A percentile compares a stretch with the other conserved stretches of the same genome.
Evolutionary conservation across 2,888 invertebrate genomes (phyloP).

Genomic region (Rhamnusium bicolor): DNA sequence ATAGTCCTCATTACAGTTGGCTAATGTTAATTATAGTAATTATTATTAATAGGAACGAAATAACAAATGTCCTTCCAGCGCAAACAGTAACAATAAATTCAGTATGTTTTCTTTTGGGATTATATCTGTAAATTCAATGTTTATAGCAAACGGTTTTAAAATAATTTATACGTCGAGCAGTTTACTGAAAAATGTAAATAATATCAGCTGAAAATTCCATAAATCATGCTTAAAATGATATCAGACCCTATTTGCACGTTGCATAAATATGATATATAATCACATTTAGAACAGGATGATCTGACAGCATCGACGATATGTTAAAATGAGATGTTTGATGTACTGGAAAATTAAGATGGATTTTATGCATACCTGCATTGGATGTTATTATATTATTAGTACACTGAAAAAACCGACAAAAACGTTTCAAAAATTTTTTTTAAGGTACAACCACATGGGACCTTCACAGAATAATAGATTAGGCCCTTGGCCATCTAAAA

Average conservation of each 20-base stretch:
- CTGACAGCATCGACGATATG: constrained; percentile 20
- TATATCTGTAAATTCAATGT: constrained; percentile 3
- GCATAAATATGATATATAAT: constrained; percentile 35
- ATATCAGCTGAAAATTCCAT: constrained; percentile 24
- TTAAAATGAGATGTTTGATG: constrained; percentile 37
- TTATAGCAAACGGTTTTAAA: constrained; percentile 20
- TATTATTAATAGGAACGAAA: not conserved
- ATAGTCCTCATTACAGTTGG: not conserved
- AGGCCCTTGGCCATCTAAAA: no score
- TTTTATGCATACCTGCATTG: constrained; percentile 21
- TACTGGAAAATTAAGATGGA: constrained; percentile 43
- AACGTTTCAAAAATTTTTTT: no score
- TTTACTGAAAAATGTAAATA: constrained; percentile 25
- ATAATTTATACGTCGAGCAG: constrained; percentile 18
- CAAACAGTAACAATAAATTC: constrained; percentile 8
- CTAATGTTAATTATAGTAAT: constrained; percentile 8
- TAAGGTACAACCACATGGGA: no score
- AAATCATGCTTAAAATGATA: constrained; percentile 37
- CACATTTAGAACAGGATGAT: constrained; percentile 17
- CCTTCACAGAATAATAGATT: no score
- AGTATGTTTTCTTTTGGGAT: constrained; percentile 26
- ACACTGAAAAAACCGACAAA: no score
- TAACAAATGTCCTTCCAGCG: not conserved
- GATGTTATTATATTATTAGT: constrained; percentile 12
- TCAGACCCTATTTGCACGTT: constrained; percentile 25